These are phyloP conservation scores for Halcyon chelicuti DNA, from an alignment of 2,797 vertebrate species.

Conservation along the genomic window DNA sequence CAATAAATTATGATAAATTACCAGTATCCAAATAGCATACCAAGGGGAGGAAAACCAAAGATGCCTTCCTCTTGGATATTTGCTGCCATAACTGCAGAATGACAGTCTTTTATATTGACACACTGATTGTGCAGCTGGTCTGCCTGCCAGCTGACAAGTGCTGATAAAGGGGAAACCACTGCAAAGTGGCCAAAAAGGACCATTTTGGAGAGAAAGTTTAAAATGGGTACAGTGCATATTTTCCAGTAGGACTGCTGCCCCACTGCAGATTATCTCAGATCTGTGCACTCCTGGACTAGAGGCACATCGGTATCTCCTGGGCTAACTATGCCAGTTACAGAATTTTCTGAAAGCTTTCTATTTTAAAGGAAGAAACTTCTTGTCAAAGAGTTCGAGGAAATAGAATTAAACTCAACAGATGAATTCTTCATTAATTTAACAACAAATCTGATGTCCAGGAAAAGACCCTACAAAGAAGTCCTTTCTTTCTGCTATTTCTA, in stretches of 20 bases:
- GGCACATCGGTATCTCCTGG: neutral
- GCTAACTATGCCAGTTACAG: neutral
- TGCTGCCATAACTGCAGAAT: neutral
- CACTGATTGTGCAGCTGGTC: neutral
- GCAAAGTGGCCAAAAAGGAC: neutral
- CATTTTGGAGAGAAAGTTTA: neutral
- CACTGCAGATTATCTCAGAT: neutral
- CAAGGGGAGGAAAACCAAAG: neutral
- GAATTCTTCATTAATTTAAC: neutral
- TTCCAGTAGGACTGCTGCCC: neutral
- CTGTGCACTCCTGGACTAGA: neutral
- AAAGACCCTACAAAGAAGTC: neutral
- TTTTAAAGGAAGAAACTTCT: neutral
- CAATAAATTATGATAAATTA: neutral
- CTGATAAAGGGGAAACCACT: neutral
- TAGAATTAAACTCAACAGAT: neutral
- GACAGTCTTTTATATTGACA: neutral
- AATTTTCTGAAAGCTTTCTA: neutral
- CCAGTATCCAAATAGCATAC: neutral
- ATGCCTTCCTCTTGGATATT: neutral
- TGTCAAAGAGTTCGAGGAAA: neutral
- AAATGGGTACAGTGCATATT: neutral
- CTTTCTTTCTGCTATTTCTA: neutral
- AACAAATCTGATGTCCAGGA: neutral
- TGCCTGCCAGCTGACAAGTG: neutral